Percentiles rank a stretch among this genome's conserved stretches.
These are phyloP conservation scores for Microcebus jonahi DNA, from an alignment of 2,113 vertebrate species.

Conservation along the genomic window DNA sequence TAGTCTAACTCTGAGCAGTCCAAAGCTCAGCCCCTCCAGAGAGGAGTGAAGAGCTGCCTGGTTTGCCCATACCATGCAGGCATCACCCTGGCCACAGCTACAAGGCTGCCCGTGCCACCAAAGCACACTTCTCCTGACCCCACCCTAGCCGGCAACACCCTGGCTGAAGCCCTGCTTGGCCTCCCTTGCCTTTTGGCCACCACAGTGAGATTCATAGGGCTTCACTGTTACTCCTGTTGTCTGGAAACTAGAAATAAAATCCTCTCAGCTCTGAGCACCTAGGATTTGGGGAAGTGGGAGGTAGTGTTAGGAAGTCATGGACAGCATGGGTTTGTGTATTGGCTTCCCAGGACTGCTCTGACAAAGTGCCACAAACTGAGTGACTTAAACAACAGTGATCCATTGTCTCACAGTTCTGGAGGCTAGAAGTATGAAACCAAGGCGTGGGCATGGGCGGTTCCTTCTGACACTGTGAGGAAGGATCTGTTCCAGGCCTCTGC, in stretches of 20 bases:
- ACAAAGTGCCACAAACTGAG: neutral
- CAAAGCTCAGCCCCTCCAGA: neutral
- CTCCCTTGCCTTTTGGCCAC: neutral
- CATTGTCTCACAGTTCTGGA: neutral
- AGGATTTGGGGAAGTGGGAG: neutral
- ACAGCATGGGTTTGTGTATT: neutral
- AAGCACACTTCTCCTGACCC: neutral
- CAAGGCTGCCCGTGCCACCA: neutral
- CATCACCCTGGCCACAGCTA: fast-evolving
- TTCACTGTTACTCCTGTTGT: neutral
- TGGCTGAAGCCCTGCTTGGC: too few relatives aligned
- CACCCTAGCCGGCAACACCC: neutral
- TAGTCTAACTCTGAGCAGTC: too few relatives aligned
- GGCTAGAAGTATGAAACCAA: neutral
- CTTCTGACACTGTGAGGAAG: neutral
- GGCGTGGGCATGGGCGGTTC: neutral
- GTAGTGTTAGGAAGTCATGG: neutral
- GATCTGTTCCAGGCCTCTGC: neutral
- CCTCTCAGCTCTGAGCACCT: neutral
- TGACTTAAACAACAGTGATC: neutral
- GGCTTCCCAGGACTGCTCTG: neutral
- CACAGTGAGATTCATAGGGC: neutral
- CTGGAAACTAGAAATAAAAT: neutral
- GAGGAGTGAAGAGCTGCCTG: neutral
- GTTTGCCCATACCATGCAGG: fast-evolving